Evolutionary conservation across 2,888 invertebrate species (phyloP).

Genomic region (Enchytraeus crypticus): DNA sequence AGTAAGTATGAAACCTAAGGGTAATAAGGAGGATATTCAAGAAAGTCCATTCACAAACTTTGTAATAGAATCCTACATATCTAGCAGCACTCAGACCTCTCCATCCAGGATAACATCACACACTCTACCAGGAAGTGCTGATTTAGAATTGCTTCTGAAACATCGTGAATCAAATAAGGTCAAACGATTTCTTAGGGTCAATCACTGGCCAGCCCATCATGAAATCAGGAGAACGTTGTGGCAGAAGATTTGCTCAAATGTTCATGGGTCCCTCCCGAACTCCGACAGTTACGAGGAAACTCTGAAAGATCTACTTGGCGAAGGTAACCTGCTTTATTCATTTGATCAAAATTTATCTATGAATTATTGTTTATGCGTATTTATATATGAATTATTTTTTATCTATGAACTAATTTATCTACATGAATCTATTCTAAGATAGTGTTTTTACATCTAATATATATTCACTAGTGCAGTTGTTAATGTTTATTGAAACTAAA

Average conservation of each 20-base stretch:
- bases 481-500: no score
- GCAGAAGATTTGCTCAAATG: conserved; percentile 8
- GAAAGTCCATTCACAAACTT: no score
- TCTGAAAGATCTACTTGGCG: conserved; percentile 17
- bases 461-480: no score
- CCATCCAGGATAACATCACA: no score
- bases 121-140: background rate
- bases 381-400: background rate
- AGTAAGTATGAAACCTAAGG: no score
- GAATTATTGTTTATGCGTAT: background rate
- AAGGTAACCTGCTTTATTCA: no score
- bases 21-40: no score
- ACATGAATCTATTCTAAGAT: no score
- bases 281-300: conserved; percentile 13
- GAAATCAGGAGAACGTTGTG: conserved; percentile 14
- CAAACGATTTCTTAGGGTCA: conserved; percentile 12
- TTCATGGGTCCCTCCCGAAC: conserved; percentile 1
- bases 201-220: conserved; percentile 18
- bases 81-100: no score
- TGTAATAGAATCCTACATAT: no score
- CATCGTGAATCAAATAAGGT: conserved; percentile 10
- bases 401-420: background rate
- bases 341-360: no score
- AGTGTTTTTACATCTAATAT: no score
- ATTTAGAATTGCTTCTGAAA: conserved; percentile 6